A percentile compares a stretch with the other conserved stretches of the same genome.
Conservation (phyloP, 2,113 vertebrate species). For the Shinisaurus crocodilurus region DNA sequence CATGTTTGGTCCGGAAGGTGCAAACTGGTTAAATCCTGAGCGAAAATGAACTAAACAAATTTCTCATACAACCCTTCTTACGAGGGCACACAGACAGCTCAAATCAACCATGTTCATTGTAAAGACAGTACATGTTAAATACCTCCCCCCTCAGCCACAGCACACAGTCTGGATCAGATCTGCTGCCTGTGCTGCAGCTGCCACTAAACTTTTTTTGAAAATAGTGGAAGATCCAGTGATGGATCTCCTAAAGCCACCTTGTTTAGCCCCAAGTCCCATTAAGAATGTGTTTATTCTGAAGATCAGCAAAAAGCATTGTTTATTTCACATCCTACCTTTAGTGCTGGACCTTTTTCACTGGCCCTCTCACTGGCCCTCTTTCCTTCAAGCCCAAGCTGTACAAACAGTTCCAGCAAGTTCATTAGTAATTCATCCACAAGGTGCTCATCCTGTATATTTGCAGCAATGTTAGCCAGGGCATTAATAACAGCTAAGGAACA, state of each 20-base stretch:
- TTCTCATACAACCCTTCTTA: too few species aligned
- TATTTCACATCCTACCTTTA: constrained; percentile 82
- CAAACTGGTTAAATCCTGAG: too few species aligned
- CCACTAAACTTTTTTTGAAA: too few species aligned
- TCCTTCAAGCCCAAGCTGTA: constrained; percentile 96
- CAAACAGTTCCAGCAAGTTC: constrained; percentile 95
- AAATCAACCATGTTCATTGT: too few species aligned
- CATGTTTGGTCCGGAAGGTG: too few species aligned
- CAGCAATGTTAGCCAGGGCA: constrained; percentile 94
- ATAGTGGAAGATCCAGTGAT: too few species aligned
- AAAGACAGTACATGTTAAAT: too few species aligned
- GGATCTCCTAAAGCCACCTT: neutral
- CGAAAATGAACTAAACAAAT: too few species aligned
- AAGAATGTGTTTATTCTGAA: neutral
- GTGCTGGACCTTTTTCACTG: constrained; percentile 92
- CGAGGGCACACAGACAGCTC: too few species aligned
- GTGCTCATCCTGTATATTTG: constrained; percentile 94
- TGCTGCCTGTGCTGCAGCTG: too few species aligned
- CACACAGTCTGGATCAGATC: too few species aligned
- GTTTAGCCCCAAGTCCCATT: neutral
- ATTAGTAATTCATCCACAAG: constrained; percentile 94
- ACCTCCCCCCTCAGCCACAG: too few species aligned
- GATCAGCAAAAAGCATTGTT: neutral
- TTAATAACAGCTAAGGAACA: constrained; percentile 97
- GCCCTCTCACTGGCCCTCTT: constrained; percentile 95